phyloP scores from a whole-genome alignment of 2,888 invertebrate genomes.

The Drosophila fulvimacula region DNA sequence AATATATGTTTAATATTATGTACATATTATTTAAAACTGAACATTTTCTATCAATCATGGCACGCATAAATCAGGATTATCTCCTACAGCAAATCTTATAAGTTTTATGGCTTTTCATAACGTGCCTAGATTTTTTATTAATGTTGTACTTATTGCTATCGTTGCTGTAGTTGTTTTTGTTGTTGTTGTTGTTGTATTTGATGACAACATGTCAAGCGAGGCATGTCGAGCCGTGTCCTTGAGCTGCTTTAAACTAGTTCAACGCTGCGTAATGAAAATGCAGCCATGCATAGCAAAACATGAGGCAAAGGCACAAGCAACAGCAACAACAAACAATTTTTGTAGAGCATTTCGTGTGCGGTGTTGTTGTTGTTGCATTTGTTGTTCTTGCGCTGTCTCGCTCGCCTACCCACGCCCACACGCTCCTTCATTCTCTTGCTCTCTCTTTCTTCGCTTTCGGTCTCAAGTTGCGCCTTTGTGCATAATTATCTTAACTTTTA shows the following conservation, averaged over 20 bases:
- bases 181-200: conserved; percentile 20
- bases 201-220: conserved; percentile 58
- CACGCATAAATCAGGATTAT: not conserved
- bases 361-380: conserved; percentile 18
- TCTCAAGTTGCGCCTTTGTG: conserved; percentile 42
- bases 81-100: conserved; percentile 2
- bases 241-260: conserved; percentile 71
- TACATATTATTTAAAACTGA: too few species aligned
- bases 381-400: conserved; percentile 2
- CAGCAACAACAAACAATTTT: conserved; percentile 23
- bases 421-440: not conserved
- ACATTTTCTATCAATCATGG: not conserved
- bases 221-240: conserved; percentile 64
- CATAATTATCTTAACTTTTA: conserved; percentile 62
- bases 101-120: conserved; percentile 41
- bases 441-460: not conserved
- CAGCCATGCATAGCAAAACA: conserved; percentile 70
- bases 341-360: conserved; percentile 35
- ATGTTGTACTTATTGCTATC: conserved; percentile 3
- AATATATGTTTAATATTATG: not conserved
- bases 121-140: conserved; percentile 41
- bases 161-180: not conserved
- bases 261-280: conserved; percentile 72
- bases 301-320: conserved; percentile 26
- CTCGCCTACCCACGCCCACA: not conserved